Evolutionary conservation across 2,888 invertebrate genomes (phyloP), one percentile per base, ranked within the genome.

Genomic region (Pseudococcus jackbeardsleyi): DNA sequence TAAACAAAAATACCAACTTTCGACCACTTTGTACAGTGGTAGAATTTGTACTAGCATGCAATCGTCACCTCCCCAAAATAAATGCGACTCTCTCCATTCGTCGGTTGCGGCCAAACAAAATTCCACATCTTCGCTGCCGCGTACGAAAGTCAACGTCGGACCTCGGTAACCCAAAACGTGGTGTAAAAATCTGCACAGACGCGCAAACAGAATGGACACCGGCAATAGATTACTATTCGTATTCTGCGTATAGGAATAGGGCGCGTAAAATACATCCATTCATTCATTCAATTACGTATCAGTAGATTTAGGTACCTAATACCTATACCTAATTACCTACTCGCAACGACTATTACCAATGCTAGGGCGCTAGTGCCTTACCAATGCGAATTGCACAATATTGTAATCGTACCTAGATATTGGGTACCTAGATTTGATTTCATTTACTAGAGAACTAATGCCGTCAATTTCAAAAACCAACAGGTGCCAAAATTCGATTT

Each of bases 21-120:
- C 92, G n/a, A 93, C 90, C 9, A 93, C 91, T 89, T 92, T 91
- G 89, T 92, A 93, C 42, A 92, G 91, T 92, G 93, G 92, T 91
- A 92, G 91, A 93, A 94, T 91, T 93, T 94, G 90, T 64, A 91
- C 90, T 85, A 90, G 90, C 90, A 95, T 94, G 89, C 95, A 94
- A 89, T 96, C 96, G n/a, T 95, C 94, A 4, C 94, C 94, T 77
- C 98, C 98, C 94, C 96, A 96, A 92, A 96, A 97, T 85, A 94
- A 93, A 92, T 96, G 95, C 6, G 95, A 95, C 92, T 96, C 97
- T 90, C 94, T 94, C 98, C 98, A 98, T 92, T 97, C 97, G 89
- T 93, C 92, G 17, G 96, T 94, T 12, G 95, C 92, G 46, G 96
- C 96, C 88, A 97, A 92, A 91, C 96, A 97, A 90, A 96, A 95